phyloP scores from a whole-genome alignment of 2,888 invertebrate genomes.

The Dyspetes luteomarginatus region DNA sequence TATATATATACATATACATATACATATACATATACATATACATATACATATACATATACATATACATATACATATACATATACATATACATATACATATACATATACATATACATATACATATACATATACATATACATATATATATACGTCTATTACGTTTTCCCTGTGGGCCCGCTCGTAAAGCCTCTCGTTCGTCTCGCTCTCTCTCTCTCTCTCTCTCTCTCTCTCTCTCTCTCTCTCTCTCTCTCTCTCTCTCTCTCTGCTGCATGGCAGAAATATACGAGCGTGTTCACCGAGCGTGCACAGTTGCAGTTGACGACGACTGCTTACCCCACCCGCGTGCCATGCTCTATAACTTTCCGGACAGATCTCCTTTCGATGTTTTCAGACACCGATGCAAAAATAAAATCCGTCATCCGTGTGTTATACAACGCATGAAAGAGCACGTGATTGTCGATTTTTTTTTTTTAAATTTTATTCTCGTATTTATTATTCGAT shows the following conservation, averaged over 20 bases:
- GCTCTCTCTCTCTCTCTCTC: not conserved
- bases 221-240: not conserved
- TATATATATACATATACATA: not conserved
- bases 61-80: not conserved
- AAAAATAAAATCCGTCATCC: not conserved
- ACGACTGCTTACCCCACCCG: conserved; percentile 38
- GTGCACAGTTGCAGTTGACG: conserved; percentile 59
- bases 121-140: not conserved
- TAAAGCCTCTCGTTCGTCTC: conserved; percentile 22
- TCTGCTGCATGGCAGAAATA: conserved; percentile 53
- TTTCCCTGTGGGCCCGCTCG: conserved; percentile 25
- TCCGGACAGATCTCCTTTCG: too few species aligned
- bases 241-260: not conserved
- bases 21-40: not conserved
- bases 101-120: not conserved
- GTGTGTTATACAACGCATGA: not conserved
- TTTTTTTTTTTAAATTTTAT: not conserved
- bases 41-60: conserved; percentile 10
- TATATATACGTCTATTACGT: conserved; percentile 30
- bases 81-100: too few species aligned
- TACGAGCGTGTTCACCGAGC: conserved; percentile 44
- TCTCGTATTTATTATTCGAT: not conserved
- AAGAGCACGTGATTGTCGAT: not conserved
- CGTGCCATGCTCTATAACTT: conserved; percentile 34
- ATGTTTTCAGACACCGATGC: conserved; percentile 1